phyloP scores from a whole-genome alignment of 2,113 vertebrate species.

The Chinchilla lanigera region DNA sequence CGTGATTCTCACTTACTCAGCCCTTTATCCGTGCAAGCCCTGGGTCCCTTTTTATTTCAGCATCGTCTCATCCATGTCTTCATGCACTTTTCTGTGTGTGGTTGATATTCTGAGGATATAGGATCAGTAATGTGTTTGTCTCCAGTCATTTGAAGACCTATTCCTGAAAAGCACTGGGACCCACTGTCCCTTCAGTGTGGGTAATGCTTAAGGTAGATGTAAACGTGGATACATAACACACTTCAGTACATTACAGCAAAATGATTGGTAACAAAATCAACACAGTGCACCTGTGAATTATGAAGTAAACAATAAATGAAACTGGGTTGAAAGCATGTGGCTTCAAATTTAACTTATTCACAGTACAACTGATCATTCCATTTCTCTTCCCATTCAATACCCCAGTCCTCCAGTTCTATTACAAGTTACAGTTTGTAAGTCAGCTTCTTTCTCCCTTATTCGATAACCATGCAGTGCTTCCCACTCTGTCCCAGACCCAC shows the following conservation, averaged over 20 bases:
- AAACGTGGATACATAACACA: background rate
- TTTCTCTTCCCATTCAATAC: background rate
- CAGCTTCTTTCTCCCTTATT: background rate
- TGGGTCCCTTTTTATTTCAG: background rate
- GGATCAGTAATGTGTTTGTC: background rate
- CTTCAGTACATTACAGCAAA: background rate
- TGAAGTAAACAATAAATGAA: background rate
- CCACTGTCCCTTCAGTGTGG: background rate
- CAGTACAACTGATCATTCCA: background rate
- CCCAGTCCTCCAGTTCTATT: background rate
- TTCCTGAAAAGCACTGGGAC: no score
- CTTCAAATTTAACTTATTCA: background rate
- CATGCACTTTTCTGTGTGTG: background rate
- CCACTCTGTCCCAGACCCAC: no score
- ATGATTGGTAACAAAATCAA: background rate
- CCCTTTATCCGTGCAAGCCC: background rate
- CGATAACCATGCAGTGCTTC: background rate
- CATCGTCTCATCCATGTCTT: background rate
- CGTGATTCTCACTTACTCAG: background rate
- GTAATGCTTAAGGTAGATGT: background rate
- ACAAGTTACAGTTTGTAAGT: background rate
- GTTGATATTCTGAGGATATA: background rate
- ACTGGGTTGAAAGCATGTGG: background rate
- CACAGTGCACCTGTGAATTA: background rate
- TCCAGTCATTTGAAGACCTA: background rate